Evolutionary conservation across 2,888 invertebrate genomes (phyloP), one percentile per base, ranked within the genome.

Genomic region (Synergus gifuensis): DNA sequence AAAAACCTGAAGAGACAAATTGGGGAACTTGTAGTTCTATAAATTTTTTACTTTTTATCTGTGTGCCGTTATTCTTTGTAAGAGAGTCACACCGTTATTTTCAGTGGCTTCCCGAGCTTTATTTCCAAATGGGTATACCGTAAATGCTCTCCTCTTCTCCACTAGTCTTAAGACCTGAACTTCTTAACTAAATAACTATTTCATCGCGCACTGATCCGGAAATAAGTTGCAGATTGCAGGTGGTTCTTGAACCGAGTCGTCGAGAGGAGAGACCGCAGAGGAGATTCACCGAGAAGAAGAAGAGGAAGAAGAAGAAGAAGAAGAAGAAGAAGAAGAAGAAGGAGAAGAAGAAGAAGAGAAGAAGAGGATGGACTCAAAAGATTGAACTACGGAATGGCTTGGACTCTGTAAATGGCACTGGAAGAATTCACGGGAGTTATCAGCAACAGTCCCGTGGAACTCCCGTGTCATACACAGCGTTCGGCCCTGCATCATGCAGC

Each of bases 341-440:
- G 22, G 2, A 28, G 22, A 28, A 1, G 22, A 28, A 2, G 2
- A 28, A 28, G 22, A 28, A 28, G 22, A 28, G 22, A 28, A 28
- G 22, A 28, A 28, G 22, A 49, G 58, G 44, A 58, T n/a, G 36
- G 28, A 76, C 22, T 77, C 7, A 28, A 49, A 46, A 54, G 77
- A 58, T 78, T 78, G 54, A 54, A 73, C 69, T 46, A 60, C 16
- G 44, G 18, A 73, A 60, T n/a, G 88, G 90, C 89, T 90, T 90
- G 89, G 89, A 90, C 88, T 91, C 95, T 95, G 95, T 95, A 95
- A 96, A 96, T 96, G 96, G 96, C 96, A 96, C 96, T 96, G 95
- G 96, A 96, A 96, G 96, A 96, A 96, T 96, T 96, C 96, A 96
- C 96, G 96, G 95, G 95, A 95, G 94, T 92, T 90, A 92, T 93